Conservation (phyloP, 2,797 vertebrate species). For the Bradypodion pumilum region DNA sequence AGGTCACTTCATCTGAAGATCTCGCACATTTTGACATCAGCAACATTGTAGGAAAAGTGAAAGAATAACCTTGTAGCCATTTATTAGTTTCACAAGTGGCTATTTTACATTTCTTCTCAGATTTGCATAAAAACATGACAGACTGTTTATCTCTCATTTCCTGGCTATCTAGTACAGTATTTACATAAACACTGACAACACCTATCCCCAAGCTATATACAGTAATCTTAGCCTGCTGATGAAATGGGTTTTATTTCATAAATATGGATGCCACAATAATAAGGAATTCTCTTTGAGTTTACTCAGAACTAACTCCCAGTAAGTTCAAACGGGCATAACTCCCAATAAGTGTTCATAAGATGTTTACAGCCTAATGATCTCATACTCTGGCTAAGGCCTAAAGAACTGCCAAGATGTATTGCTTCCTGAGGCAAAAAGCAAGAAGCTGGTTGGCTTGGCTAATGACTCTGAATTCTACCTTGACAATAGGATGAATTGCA, state of each 20-base stretch:
- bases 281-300: not conserved
- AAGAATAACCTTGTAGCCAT: no score
- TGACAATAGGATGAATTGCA: no score
- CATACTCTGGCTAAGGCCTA: no score
- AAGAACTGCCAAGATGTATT: no score
- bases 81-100: no score
- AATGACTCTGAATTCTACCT: no score
- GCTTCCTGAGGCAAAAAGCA: no score
- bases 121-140: not conserved
- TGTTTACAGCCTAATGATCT: no score
- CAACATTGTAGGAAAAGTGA: not conserved
- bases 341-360: no score
- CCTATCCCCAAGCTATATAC: no score
- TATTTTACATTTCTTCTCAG: not conserved
- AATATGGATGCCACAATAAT: not conserved
- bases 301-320: not conserved
- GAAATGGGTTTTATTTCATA: not conserved
- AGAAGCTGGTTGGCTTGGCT: no score
- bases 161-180: not conserved
- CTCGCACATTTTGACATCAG: not conserved
- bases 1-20: not conserved
- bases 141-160: not conserved
- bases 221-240: not conserved
- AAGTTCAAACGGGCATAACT: not conserved
- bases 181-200: no score